These are phyloP conservation scores for Halisarca cf. caerulea DNA, from an alignment of 37 sponge, comb jelly and placozoan species.

Conservation along the genomic window DNA sequence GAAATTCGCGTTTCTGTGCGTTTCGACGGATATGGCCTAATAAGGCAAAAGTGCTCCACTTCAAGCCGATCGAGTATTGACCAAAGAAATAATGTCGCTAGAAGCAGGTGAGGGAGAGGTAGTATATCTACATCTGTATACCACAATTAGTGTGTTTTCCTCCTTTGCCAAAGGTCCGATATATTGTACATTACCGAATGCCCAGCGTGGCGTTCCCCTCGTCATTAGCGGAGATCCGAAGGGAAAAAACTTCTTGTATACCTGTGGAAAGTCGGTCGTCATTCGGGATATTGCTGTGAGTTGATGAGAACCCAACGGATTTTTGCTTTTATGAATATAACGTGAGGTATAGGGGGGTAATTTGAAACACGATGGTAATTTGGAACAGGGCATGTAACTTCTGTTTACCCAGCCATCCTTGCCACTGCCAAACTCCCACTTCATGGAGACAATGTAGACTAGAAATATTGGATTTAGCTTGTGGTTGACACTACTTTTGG, in stretches of 20 bases:
- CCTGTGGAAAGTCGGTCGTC: conserved; percentile 83
- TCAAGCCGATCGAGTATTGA: background rate
- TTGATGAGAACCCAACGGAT: background rate
- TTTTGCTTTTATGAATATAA: background rate
- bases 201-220: conserved; percentile 72
- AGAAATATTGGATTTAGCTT: no score
- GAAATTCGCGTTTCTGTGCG: no score
- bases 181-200: conserved; percentile 67
- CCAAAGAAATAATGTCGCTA: background rate
- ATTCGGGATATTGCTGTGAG: conserved; percentile 87
- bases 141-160: background rate
- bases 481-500: no score
- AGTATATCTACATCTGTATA: background rate
- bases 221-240: conserved; percentile 93
- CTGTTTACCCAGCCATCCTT: no score
- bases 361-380: no score
- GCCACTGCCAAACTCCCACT: no score
- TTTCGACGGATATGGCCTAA: background rate
- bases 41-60: background rate
- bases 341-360: background rate
- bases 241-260: conserved; percentile 92
- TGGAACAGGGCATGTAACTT: no score
- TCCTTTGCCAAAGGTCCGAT: conserved; percentile 58
- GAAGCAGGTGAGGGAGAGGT: background rate
- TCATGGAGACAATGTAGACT: no score